Conservation (phyloP, 2,888 invertebrate species). For the Patella caerulea region DNA sequence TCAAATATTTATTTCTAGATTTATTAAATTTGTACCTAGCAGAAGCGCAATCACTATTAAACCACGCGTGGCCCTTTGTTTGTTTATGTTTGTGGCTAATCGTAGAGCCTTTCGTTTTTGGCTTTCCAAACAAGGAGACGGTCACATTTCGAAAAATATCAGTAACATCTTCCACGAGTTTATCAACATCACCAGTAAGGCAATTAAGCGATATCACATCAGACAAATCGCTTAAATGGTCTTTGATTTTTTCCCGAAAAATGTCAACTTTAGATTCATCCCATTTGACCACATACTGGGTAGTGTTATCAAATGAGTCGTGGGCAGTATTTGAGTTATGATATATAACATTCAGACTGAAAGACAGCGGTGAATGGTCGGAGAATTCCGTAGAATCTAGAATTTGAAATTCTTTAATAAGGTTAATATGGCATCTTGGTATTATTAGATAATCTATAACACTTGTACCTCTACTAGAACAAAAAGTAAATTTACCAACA, state of each 20-base stretch:
- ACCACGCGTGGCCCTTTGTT: too few relatives aligned
- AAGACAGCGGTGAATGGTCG: neutral
- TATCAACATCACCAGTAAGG: neutral
- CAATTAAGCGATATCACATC: neutral
- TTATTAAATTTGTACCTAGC: too few relatives aligned
- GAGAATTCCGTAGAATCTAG: conserved; percentile 12
- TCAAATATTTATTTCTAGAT: too few relatives aligned
- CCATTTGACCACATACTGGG: neutral
- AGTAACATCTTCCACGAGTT: neutral
- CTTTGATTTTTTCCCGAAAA: neutral
- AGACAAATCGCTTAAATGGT: neutral
- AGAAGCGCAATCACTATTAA: too few relatives aligned
- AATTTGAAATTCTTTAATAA: conserved; percentile 14
- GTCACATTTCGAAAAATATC: neutral
- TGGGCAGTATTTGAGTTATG: neutral
- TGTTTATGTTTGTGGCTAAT: too few relatives aligned
- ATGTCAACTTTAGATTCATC: neutral
- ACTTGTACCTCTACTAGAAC: conserved; percentile 14
- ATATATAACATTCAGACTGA: neutral
- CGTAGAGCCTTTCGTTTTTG: too few relatives aligned
- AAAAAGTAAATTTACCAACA: conserved; percentile 15
- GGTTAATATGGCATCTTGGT: neutral
- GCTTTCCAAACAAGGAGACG: neutral
- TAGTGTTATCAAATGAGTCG: too few relatives aligned
- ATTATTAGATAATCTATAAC: conserved; percentile 22